These are phyloP conservation scores for Sander vitreus DNA, from an alignment of 2,113 vertebrate species.

Conservation along the genomic window DNA sequence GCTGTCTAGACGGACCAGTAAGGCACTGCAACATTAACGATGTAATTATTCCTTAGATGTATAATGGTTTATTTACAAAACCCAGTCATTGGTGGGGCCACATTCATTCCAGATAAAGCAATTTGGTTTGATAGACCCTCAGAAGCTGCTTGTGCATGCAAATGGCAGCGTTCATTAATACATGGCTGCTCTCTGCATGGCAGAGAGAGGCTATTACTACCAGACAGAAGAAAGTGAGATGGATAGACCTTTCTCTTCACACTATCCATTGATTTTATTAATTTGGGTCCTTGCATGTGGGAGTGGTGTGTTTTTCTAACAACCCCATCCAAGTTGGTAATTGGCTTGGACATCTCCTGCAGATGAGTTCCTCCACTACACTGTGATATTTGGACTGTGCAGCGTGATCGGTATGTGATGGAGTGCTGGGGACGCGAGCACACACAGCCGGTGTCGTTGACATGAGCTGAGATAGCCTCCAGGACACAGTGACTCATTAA, in stretches of 20 bases:
- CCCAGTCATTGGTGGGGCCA: slow-evolving; percentile 61
- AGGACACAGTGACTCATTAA: slow-evolving; percentile 69
- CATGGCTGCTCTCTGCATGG: slow-evolving; percentile 53
- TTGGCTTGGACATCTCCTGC: slow-evolving; percentile 44
- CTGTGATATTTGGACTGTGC: slow-evolving; percentile 41
- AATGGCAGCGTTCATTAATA: slow-evolving; percentile 76
- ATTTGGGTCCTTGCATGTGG: slow-evolving; percentile 60
- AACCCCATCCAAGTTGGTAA: slow-evolving; percentile 59
- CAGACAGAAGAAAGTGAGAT: slow-evolving; percentile 64
- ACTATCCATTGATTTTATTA: slow-evolving; percentile 60
- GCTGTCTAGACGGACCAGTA: slow-evolving; percentile 20
- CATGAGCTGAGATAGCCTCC: slow-evolving; percentile 42
- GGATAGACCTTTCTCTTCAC: slow-evolving; percentile 55
- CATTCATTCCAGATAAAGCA: slow-evolving; percentile 70
- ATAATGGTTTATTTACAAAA: slow-evolving; percentile 81
- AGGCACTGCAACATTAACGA: slow-evolving; percentile 59
- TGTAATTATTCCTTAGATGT: slow-evolving; percentile 74
- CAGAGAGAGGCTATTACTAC: slow-evolving; percentile 64
- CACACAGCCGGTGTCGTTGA: slow-evolving; percentile 38
- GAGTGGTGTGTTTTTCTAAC: slow-evolving; percentile 65
- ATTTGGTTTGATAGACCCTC: slow-evolving; percentile 78
- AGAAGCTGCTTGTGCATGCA: slow-evolving; percentile 71
- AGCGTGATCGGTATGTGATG: slow-evolving; percentile 12
- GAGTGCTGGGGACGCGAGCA: slow-evolving; percentile 20
- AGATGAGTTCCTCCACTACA: slow-evolving; percentile 15